Conservation (phyloP, 2,888 invertebrate genomes). For the Stenodera caucasica region DNA sequence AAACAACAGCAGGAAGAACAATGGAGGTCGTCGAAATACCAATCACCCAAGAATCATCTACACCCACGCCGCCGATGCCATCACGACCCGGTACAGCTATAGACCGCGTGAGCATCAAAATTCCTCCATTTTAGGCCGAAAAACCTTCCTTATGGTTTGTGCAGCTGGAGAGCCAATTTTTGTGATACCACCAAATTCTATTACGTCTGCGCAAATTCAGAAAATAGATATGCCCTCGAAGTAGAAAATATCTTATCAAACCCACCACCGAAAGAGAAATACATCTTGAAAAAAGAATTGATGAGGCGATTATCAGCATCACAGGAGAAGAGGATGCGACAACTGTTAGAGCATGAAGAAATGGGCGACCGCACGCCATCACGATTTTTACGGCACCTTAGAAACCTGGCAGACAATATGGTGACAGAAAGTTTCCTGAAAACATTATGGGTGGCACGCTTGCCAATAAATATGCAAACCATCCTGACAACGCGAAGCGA, state of each 20-base stretch:
- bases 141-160: constrained; percentile 37
- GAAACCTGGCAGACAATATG: constrained; percentile 24
- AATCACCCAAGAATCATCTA: no score
- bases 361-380: constrained; percentile 35
- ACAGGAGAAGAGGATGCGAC: constrained; percentile 18
- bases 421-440: constrained; percentile 30
- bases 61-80: not conserved
- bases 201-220: constrained; percentile 26
- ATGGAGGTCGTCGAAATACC: no score
- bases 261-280: constrained; percentile 31
- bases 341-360: constrained; percentile 22
- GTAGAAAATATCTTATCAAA: constrained; percentile 36
- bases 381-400: constrained; percentile 36
- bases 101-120: constrained; percentile 18
- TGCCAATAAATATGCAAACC: constrained; percentile 23
- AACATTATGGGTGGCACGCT: constrained; percentile 26
- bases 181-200: constrained; percentile 31
- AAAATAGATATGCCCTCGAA: no score
- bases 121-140: constrained; percentile 25
- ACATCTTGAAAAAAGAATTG: constrained; percentile 37
- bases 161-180: constrained; percentile 30
- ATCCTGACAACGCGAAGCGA: constrained; percentile 27
- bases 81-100: not conserved
- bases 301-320: constrained; percentile 18
- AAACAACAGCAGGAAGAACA: no score